These are phyloP conservation scores for Tauraco erythrolophus DNA, from an alignment of 2,113 vertebrate species.

Conservation along the genomic window DNA sequence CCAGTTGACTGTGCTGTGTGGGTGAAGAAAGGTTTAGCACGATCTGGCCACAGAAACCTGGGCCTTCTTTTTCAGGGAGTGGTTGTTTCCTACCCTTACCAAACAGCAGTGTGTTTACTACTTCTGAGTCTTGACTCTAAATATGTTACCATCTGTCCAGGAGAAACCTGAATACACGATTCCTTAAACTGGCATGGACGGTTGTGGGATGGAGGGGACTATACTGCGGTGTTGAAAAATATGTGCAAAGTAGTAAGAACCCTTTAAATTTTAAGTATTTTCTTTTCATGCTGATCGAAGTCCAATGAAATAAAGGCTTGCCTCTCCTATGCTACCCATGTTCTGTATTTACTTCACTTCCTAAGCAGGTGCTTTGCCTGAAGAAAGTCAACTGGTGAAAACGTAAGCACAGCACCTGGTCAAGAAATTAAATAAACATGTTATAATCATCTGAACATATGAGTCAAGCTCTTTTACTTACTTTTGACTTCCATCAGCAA, in stretches of 20 bases:
- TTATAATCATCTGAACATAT: background rate
- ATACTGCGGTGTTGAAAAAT: background rate
- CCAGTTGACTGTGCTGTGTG: accelerated
- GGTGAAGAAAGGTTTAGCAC: background rate
- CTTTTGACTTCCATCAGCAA: conserved; percentile 33
- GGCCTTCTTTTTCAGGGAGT: background rate
- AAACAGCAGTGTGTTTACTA: accelerated
- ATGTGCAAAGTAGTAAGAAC: background rate
- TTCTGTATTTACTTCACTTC: background rate
- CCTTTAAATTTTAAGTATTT: background rate
- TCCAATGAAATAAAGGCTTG: background rate
- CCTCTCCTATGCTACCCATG: background rate
- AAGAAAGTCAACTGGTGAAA: background rate
- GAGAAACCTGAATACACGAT: background rate
- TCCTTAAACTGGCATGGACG: background rate
- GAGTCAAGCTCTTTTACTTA: conserved; percentile 13
- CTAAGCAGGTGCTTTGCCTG: conserved; percentile 31
- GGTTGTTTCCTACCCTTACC: background rate
- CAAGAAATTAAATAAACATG: background rate
- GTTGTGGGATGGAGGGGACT: background rate
- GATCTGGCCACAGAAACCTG: background rate
- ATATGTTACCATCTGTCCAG: background rate
- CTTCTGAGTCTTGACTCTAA: background rate
- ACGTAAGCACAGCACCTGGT: background rate
- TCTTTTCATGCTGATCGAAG: background rate